Evolutionary conservation across 2,113 vertebrate species (phyloP), one percentile per base, ranked within the genome.

Genomic region (Cisticola juncidis): DNA sequence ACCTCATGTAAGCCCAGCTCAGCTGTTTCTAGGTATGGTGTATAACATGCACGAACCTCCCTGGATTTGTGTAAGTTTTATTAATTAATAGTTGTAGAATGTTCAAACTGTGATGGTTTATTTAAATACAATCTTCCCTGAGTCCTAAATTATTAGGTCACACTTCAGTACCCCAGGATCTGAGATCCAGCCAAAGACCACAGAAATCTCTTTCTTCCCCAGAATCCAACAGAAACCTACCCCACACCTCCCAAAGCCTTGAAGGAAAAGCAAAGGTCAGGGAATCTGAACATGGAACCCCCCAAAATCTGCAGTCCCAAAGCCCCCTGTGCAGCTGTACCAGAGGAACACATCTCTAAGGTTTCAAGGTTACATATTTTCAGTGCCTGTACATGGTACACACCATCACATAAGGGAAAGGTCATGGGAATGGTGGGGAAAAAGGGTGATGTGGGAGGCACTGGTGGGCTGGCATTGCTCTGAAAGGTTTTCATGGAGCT

Each of bases 111-210:
- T 76, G 95, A 90, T 53, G 86, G 79, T 95, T 96, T 97, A 92
- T 96, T 95, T 95, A 93, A 97, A 95, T 77, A 92, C 80, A 90
- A 86, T 57, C 40, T 83, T 80, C 94, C 88, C 87, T 21, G 57
- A 94, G 47, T 74, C 71, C 81, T 89, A 85, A 86, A 90, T 93
- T 81, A 95, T 94, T 94, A 96, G 86, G 95, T 95, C 91, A 95
- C 81, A 86, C 94, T 94, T 94, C 83, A 96, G 70, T 89, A 96
- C 86, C 80, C 87, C 64, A 92, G 83, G 81, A 95, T 81, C 72
- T 97, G 95, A 93, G 82, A 96, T 66, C 19, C 45, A 94, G 94
- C 96, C 96, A 96, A 94, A 95, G 87, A 94, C 80, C 87, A 84
- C 93, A 93, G 90, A 90, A 92, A 92, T 22, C 54, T 58, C 35